phyloP scores from a whole-genome alignment of 1,140 invertebrate genomes.

The Cydia strobilella region DNA sequence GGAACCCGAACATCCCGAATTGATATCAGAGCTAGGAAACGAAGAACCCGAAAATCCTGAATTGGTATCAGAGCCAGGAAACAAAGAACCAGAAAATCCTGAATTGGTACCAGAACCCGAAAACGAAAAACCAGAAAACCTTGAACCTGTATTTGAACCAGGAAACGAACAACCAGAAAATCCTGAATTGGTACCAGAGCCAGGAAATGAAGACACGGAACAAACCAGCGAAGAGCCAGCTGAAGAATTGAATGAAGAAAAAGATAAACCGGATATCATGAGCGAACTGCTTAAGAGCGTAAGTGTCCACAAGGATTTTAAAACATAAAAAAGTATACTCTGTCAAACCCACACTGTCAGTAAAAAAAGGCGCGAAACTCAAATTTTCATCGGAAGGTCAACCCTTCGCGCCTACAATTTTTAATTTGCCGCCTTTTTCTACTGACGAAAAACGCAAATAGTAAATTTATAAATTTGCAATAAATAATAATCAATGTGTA shows the following conservation, averaged over 20 bases:
- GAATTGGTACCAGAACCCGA: neutral
- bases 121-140: neutral
- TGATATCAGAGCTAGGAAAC: neutral
- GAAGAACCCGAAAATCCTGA: constrained; percentile 11
- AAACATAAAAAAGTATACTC: too few relatives aligned
- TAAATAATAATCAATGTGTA: too few relatives aligned
- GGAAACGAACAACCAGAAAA: neutral
- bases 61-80: neutral
- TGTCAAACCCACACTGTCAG: too few relatives aligned
- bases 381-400: too few relatives aligned
- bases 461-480: too few relatives aligned
- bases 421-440: too few relatives aligned
- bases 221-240: neutral
- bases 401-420: too few relatives aligned
- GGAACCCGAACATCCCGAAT: constrained; percentile 33
- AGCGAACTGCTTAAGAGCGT: constrained; percentile 23
- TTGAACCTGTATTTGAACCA: neutral
- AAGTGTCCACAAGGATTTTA: neutral
- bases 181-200: constrained; percentile 11
- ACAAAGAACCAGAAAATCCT: neutral
- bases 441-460: too few relatives aligned
- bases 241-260: neutral
- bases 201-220: neutral
- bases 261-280: neutral
- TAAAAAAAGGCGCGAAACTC: too few relatives aligned